Evolutionary conservation across 2,888 invertebrate genomes (phyloP).

Genomic region (Andricus quercusramuli): DNA sequence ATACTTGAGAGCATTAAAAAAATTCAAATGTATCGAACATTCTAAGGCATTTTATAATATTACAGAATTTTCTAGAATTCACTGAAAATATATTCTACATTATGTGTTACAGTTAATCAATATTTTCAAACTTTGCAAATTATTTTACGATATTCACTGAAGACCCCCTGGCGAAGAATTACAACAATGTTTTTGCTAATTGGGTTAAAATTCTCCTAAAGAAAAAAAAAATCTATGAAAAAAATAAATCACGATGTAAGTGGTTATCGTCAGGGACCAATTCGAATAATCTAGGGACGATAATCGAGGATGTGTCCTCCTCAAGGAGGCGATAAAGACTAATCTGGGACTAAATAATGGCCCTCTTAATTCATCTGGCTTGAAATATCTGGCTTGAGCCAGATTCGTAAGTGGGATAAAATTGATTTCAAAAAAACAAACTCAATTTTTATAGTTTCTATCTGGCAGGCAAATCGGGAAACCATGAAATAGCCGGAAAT

Average conservation of each 20-base stretch:
- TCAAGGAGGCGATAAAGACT: background rate
- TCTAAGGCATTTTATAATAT: too few relatives aligned
- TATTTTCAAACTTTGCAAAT: too few relatives aligned
- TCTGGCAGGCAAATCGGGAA: too few relatives aligned
- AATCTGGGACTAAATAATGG: background rate
- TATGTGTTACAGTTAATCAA: too few relatives aligned
- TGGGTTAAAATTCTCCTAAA: background rate
- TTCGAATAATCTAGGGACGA: constrained; percentile 3
- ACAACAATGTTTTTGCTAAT: background rate
- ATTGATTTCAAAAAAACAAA: background rate
- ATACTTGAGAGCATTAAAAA: too few relatives aligned
- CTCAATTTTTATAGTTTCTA: background rate
- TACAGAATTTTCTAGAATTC: too few relatives aligned
- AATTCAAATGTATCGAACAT: too few relatives aligned
- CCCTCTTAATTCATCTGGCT: background rate
- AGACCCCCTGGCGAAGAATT: too few relatives aligned
- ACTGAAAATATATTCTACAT: too few relatives aligned
- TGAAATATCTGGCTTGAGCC: background rate
- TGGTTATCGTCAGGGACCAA: background rate
- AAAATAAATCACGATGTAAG: background rate
- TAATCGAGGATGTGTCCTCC: background rate
- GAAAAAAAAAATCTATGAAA: background rate
- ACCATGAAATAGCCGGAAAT: too few relatives aligned
- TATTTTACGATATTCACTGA: too few relatives aligned
- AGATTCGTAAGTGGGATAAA: background rate